Evolutionary conservation across 2,888 invertebrate species (phyloP).

Genomic region (Scaptomyza caliginosa): DNA sequence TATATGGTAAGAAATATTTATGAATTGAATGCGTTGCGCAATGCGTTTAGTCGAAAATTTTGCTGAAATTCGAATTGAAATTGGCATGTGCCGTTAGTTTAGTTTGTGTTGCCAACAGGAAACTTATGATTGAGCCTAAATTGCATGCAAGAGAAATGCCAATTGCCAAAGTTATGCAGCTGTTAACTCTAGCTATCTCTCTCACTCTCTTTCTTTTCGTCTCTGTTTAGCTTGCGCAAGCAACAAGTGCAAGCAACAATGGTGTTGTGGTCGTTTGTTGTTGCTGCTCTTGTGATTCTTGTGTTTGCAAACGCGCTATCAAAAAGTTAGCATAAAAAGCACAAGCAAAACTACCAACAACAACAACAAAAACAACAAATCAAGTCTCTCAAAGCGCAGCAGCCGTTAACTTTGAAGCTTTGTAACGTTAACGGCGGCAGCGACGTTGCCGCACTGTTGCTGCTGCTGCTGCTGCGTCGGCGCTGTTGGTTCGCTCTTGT

Average conservation of each 20-base stretch:
- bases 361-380: slow-evolving; percentile 20
- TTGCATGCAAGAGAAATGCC: slow-evolving; percentile 63
- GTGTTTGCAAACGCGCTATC: slow-evolving; percentile 41
- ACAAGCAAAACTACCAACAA: slow-evolving; percentile 17
- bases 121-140: slow-evolving; percentile 59
- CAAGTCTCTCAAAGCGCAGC: slow-evolving; percentile 58
- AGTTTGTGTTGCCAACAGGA: slow-evolving; percentile 60
- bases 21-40: slow-evolving; percentile 58
- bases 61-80: slow-evolving; percentile 31
- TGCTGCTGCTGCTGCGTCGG: slow-evolving; percentile 17
- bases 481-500: slow-evolving; percentile 33
- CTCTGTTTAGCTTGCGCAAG: slow-evolving; percentile 19
- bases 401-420: slow-evolving; percentile 50
- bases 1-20: slow-evolving; percentile 26
- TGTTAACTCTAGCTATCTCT: slow-evolving; percentile 7
- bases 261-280: slow-evolving; percentile 25
- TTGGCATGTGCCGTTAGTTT: slow-evolving; percentile 69
- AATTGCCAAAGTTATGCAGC: slow-evolving; percentile 67
- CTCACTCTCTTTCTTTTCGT: slow-evolving; percentile 2
- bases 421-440: slow-evolving; percentile 20
- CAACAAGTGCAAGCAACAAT: slow-evolving; percentile 53
- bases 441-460: neutral
- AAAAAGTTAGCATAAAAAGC: slow-evolving; percentile 55
- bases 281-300: slow-evolving; percentile 55
- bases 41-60: slow-evolving; percentile 41